Base-by-base conservation (phyloP, 2,888 invertebrate species). In the Phortica magna region DNA sequence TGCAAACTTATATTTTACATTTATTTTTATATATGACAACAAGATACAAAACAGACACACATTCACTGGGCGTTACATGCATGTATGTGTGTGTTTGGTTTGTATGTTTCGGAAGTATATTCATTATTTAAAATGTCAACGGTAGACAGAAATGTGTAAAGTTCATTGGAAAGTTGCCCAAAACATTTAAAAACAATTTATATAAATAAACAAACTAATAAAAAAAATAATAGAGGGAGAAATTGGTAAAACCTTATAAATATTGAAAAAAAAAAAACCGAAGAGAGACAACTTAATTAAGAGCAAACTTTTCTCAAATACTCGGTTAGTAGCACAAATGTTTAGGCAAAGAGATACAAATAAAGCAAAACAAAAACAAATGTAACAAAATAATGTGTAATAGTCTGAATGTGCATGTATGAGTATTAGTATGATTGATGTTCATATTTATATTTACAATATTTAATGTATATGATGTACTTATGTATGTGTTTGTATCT, bases 161-260 rank as follows among this genome's bases (percentile, higher is more conserved):
- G 79, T 78, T 75, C 79, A 77, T 88, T 87, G 87, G 87, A 87
- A 82, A 53, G 73, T 81, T 87, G 86, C 84, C 84, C 83, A 88
- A 64, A 76, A 4, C 31, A 31, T 31, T 31, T 31, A 31, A 31
- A 31, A 31, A 4, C 2, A 75, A 80, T 71, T 80, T 79, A 79
- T 80, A 78, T 73, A 84, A 80, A 76, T 73, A 78, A 10, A 61
- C 19, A 61, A 19, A 61, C 10, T 61, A 17, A 22, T 17, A 61
- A 7, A 81, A 79, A 83, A 80, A 41, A 76, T 77, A 80, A 76
- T 81, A 81, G 80, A 81, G 79, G 7, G 6, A 17, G 61, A 17
- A 78, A 78, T 81, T 67, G 10, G 42, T 12, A 64, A 73, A 12
- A 43, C 12, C 64, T 1, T 64, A 64, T 55, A 12, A 48, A 39